Conservation (phyloP, 2,888 invertebrate genomes). For the Noctuana brunneofusca region DNA sequence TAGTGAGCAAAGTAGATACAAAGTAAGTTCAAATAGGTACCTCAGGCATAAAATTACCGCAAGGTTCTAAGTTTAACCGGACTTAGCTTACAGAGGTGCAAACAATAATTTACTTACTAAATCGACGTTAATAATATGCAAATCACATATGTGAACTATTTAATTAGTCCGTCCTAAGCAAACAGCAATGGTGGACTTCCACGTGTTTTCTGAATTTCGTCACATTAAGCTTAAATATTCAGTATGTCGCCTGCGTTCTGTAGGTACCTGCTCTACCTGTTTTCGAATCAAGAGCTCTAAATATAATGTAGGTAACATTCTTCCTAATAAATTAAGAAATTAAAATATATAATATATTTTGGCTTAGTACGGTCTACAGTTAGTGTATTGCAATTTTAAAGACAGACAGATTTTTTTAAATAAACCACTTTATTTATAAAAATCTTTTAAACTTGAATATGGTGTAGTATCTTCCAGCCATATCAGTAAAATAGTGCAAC, state of each 20-base stretch:
- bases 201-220: constrained; percentile 1
- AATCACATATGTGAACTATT: constrained; percentile 10
- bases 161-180: constrained; percentile 18
- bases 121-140: constrained; percentile 1
- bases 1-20: background rate
- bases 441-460: too few relatives aligned
- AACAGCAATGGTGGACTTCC: background rate
- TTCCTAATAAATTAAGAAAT: too few relatives aligned
- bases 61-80: background rate
- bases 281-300: background rate
- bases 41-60: background rate
- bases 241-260: background rate
- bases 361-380: too few relatives aligned
- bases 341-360: too few relatives aligned
- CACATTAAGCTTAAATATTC: background rate
- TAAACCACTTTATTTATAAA: too few relatives aligned
- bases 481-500: constrained; percentile 1
- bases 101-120: constrained; percentile 10
- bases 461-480: too few relatives aligned
- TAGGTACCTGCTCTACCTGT: background rate
- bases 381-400: too few relatives aligned
- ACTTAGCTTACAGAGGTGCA: background rate
- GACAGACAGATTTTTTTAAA: too few relatives aligned
- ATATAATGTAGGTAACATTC: background rate
- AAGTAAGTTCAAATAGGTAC: background rate